These are phyloP conservation scores for Cherax quadricarinatus DNA, from an alignment of 1,140 invertebrate species.

Conservation along the genomic window DNA sequence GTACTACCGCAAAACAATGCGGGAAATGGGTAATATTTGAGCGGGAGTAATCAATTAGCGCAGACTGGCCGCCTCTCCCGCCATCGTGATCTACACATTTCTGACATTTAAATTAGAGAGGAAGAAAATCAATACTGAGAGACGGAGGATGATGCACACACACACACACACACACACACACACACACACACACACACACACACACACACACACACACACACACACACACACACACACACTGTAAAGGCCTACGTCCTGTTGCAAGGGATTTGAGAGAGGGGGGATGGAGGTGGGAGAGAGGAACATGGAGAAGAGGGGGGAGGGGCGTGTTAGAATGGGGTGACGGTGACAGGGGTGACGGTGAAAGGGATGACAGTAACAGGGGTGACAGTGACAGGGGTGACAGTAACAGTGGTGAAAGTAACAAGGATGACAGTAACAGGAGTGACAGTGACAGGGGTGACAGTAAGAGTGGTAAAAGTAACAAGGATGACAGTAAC, in stretches of 20 bases:
- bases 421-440: too few relatives aligned
- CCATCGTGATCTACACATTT: constrained; percentile 66
- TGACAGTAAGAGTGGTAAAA: too few relatives aligned
- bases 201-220: neutral
- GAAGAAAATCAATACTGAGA: constrained; percentile 55
- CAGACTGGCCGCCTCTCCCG: constrained; percentile 7
- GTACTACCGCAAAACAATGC: neutral
- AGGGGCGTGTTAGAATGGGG: neutral
- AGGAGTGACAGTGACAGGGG: too few relatives aligned
- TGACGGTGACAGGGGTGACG: neutral
- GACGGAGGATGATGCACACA: constrained; percentile 35
- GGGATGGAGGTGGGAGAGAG: neutral
- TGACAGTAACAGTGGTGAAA: too few relatives aligned
- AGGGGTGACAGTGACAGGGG: neutral
- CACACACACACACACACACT: neutral
- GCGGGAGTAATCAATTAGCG: constrained; percentile 52
- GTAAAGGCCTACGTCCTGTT: constrained; percentile 16
- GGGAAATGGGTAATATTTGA: constrained; percentile 4
- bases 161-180: neutral
- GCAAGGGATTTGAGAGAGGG: neutral
- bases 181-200: constrained; percentile 15
- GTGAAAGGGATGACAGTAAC: neutral
- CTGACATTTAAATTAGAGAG: constrained; percentile 67
- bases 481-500: too few relatives aligned
- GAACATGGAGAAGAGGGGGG: neutral